These are phyloP conservation scores for Melanocharis versteri DNA, from an alignment of 2,113 vertebrate species.

Conservation along the genomic window DNA sequence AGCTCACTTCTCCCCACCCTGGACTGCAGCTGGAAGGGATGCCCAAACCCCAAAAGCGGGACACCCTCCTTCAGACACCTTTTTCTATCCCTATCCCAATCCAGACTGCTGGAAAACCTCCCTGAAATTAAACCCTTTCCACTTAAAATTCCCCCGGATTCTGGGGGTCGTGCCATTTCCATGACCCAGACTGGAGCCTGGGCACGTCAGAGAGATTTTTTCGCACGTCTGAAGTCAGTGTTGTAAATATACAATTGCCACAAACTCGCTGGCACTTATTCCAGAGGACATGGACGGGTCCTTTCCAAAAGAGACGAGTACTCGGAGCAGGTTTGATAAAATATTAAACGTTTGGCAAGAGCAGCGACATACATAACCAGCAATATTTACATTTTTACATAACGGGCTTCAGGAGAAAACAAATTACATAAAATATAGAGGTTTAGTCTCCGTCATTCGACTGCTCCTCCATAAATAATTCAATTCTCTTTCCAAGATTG, in stretches of 20 bases:
- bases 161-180: fast-evolving
- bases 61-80: not conserved
- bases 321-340: not conserved
- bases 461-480: slow-evolving; percentile 50
- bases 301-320: not conserved
- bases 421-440: slow-evolving; percentile 13
- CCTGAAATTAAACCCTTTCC: not conserved
- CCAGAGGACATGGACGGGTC: not conserved
- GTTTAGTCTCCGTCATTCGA: not conserved
- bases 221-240: not conserved
- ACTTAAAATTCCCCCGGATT: not conserved
- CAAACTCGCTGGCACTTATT: not conserved
- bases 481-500: slow-evolving; percentile 25
- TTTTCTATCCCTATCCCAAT: not conserved
- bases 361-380: not conserved
- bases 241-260: not conserved
- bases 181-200: not conserved
- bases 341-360: slow-evolving; percentile 35
- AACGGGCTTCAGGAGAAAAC: slow-evolving; percentile 29
- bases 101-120: not conserved
- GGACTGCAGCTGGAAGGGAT: not conserved
- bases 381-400: slow-evolving; percentile 52
- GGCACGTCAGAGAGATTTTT: not conserved
- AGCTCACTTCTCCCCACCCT: not conserved
- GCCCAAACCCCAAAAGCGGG: not conserved